Base-by-base conservation (phyloP, 2,797 vertebrate species). In the Fistularia tabacaria region DNA sequence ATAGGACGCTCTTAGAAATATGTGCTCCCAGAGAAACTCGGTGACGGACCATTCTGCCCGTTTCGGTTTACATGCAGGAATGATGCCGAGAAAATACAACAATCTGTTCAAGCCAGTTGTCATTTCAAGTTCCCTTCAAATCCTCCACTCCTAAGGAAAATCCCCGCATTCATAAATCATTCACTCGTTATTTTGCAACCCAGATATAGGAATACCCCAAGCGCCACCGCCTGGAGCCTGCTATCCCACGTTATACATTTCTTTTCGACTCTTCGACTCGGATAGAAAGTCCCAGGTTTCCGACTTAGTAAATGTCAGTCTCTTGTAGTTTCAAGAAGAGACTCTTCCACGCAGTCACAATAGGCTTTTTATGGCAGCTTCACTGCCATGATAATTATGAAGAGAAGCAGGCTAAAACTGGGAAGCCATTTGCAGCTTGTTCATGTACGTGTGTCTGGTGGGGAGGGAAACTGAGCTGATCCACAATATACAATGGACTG, bases 141-240 rank as follows among this genome's bases (percentile, higher is more conserved):
- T 71, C 76, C 68, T 76, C 54, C 3, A 64, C 51, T 1, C 14
- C 62, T 54, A 56, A 62, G 58, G 77, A 74, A 68, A 66, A 25
- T 62, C 58, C 74, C 81, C 54, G 1, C 36, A 6, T 72, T 79
- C 80, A 85, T 86, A 75, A 86, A 86, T 85, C 81, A 85, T 81
- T 82, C 72, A 80, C 78, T 79, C 72, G 72, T 78, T 83, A 69
- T 77, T 77, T 75, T 76, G 77, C 75, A 78, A 72, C 76, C 75
- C 74, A 85, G 77, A 80, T 81, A 76, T 7, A 54, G 64, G 55
- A 36, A 44, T 71, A 70, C 51, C 49, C 66, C 62, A 52, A 12
- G 62, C 67, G 46, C 38, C 3, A 4, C 60, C 51, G 25, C 25
- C 25, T 25, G 25, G 5, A 25, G 25, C 25, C 25, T 62, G 58